phyloP scores from a whole-genome alignment of 2,797 vertebrate species.

The Poliocrania exsul region DNA sequence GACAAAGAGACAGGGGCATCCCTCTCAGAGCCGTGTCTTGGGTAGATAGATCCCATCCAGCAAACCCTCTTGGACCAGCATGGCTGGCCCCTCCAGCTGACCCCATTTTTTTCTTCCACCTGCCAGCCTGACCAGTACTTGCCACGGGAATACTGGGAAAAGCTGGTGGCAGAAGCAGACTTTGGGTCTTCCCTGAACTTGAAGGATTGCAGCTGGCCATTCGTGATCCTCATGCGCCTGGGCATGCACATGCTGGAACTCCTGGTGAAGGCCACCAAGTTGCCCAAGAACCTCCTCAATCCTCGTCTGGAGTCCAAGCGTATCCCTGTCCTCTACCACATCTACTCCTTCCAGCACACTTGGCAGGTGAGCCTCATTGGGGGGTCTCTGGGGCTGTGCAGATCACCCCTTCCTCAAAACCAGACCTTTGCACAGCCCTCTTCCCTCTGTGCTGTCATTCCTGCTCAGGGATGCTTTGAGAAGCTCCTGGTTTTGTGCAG shows the following conservation, averaged over 20 bases:
- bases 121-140: constrained; percentile 75
- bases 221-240: constrained; percentile 80
- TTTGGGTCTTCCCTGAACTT: constrained; percentile 75
- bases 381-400: constrained; percentile 2
- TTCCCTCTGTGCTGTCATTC: neutral
- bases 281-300: constrained; percentile 80
- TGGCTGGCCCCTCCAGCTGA: neutral
- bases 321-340: constrained; percentile 91
- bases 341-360: constrained; percentile 90
- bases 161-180: constrained; percentile 75
- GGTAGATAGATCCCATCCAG: neutral
- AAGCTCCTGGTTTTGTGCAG: neutral
- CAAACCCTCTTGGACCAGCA: neutral
- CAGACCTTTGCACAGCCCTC: neutral
- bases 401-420: neutral
- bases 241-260: constrained; percentile 88
- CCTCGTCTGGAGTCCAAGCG: constrained; percentile 53
- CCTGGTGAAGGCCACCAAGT: constrained; percentile 84
- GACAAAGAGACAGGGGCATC: neutral
- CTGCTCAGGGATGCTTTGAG: neutral
- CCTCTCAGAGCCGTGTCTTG: neutral
- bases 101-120: fast-evolving
- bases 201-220: constrained; percentile 80
- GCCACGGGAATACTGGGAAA: constrained; percentile 87
- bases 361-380: constrained; percentile 81